Conservation (phyloP, 2,797 vertebrate genomes). For the Harpagifer antarcticus region DNA sequence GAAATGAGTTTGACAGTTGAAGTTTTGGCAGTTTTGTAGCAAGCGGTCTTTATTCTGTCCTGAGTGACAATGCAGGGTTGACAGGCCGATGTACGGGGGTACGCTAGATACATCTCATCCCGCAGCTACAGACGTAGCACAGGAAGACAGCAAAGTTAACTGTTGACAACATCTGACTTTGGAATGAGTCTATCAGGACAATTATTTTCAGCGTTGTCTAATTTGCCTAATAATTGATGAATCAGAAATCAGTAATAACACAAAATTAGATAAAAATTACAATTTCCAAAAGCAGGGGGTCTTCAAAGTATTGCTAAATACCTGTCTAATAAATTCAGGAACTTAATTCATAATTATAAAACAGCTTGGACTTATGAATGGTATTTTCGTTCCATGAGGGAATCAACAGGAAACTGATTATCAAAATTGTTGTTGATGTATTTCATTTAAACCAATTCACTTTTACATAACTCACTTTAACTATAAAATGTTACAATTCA, state of each 20-base stretch:
- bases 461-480: too few relatives aligned
- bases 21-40: not conserved
- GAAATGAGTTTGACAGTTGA: not conserved
- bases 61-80: not conserved
- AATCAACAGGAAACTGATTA: too few relatives aligned
- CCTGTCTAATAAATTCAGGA: accelerated
- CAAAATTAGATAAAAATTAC: not conserved
- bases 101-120: not conserved
- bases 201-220: not conserved
- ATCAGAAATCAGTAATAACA: not conserved
- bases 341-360: not conserved
- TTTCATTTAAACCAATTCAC: too few relatives aligned
- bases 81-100: not conserved
- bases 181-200: not conserved
- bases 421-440: not conserved
- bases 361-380: not conserved
- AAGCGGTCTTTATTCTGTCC: not conserved
- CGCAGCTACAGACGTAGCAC: not conserved
- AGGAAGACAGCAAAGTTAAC: not conserved
- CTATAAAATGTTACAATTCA: not conserved
- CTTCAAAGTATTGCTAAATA: not conserved
- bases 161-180: not conserved
- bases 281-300: not conserved
- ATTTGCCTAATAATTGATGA: not conserved
- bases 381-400: too few relatives aligned